Percentiles rank a stretch among this genome's conserved stretches.
Evolutionary conservation across 35 echinoderm and acorn worm species (phyloP).

Genomic region (Heliocidaris erythrogramma): DNA sequence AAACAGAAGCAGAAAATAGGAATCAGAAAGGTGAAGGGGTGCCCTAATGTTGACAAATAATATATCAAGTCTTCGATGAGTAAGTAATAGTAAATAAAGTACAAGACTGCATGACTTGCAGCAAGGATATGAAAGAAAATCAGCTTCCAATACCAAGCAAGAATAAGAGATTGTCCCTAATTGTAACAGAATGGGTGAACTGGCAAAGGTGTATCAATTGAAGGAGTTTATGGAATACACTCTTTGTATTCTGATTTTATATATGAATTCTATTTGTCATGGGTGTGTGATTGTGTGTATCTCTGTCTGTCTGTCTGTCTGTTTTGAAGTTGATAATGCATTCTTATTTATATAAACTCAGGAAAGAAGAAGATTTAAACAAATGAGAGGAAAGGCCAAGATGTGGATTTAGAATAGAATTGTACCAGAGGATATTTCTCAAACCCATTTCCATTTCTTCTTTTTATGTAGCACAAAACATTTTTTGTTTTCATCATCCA

Average conservation of each 20-base stretch:
- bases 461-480: background rate
- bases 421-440: background rate
- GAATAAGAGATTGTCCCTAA: too few species aligned
- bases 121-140: too few species aligned
- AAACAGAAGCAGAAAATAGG: too few species aligned
- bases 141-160: too few species aligned
- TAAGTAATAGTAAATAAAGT: too few species aligned
- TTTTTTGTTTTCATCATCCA: background rate
- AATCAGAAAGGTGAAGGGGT: too few species aligned
- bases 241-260: background rate
- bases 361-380: background rate
- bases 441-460: background rate
- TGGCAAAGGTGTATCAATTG: too few species aligned
- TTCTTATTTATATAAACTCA: constrained; percentile 14
- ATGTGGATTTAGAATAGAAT: background rate
- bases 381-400: background rate
- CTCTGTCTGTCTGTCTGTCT: background rate
- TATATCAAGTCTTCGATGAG: too few species aligned
- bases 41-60: too few species aligned
- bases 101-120: too few species aligned
- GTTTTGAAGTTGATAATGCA: background rate
- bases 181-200: too few species aligned
- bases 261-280: background rate
- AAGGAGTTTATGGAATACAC: too few species aligned
- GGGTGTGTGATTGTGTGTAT: background rate